phyloP scores from a whole-genome alignment of 2,888 invertebrate species.

The Ormyrus nitidulus region DNA sequence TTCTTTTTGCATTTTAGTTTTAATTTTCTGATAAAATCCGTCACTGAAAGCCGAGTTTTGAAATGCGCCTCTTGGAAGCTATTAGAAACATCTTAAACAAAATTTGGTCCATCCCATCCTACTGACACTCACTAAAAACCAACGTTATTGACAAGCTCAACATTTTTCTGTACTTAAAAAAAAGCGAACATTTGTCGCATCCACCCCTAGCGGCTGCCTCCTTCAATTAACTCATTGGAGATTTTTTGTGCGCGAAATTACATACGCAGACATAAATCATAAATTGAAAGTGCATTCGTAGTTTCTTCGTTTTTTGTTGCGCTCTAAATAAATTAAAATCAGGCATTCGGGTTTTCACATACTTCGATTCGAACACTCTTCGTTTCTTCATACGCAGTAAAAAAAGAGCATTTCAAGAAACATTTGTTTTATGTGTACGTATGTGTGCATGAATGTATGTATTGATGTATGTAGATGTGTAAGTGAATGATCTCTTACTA shows the following conservation, averaged over 20 bases:
- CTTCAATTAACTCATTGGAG: slow-evolving; percentile 3
- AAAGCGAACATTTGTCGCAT: slow-evolving; percentile 19
- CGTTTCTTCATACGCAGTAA: slow-evolving; percentile 37
- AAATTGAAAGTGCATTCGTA: slow-evolving; percentile 28
- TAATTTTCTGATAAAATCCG: slow-evolving; percentile 42
- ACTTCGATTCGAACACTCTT: slow-evolving; percentile 12
- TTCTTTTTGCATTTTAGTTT: slow-evolving; percentile 38
- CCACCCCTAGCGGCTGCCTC: slow-evolving; percentile 1
- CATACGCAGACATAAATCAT: slow-evolving; percentile 26
- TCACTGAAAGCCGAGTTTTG: slow-evolving; percentile 39
- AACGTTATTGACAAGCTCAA: slow-evolving; percentile 32
- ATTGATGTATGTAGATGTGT: slow-evolving; percentile 35
- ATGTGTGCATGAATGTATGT: too few species aligned
- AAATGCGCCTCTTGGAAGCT: slow-evolving; percentile 46
- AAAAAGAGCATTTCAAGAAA: slow-evolving; percentile 47
- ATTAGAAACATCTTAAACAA: slow-evolving; percentile 34
- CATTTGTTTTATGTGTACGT: slow-evolving; percentile 7
- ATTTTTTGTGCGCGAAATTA: slow-evolving; percentile 33
- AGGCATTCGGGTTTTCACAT: slow-evolving; percentile 33
- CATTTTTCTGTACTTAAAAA: slow-evolving; percentile 31
- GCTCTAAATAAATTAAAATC: slow-evolving; percentile 52
- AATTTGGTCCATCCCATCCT: slow-evolving; percentile 46
- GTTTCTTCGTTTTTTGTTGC: slow-evolving; percentile 31
- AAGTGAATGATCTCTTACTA: slow-evolving; percentile 16
- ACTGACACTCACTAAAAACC: slow-evolving; percentile 38